Base-by-base conservation (phyloP, 2,888 invertebrate species). In the Isoperla grammatica region DNA sequence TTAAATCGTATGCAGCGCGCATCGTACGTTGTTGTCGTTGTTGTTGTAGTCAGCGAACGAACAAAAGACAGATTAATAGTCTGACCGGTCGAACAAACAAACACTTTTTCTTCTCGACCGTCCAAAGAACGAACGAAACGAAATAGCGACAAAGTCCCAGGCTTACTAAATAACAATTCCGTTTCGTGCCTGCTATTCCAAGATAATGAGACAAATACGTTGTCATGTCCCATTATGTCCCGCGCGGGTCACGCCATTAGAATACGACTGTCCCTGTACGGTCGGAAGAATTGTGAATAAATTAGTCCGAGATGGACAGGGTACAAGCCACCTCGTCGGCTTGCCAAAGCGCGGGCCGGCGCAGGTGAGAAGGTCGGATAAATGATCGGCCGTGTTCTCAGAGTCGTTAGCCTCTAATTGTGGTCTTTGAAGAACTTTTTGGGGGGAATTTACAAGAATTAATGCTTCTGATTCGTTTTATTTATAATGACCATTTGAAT, bases 151-250 rank as follows among this genome's bases (percentile, higher is more conserved):
- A 6, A 29, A 29, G 4, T 40, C 42, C 5, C 11, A 15, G 11
- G 42, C n/a, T 40, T 15, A 40, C 42, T 40, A 40, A 40, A 13
- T 29, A 29, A 40, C 15, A 40, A 40, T 40, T 4, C 3, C 42
- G 15, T 40, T 12, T 40, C 42, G 42, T 40, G 15, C 4, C 29
- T 29, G 29, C 29, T 23, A 15, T 53, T 39, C 29, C 6, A 39
- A 53, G 37, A 53, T 53, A 53, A 53, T 53, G 53, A 53, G 53
- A 53, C 53, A 53, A 53, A 53, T 53, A 53, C 53, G 39, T 37
- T 53, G 53, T 53, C 53, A 53, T 53, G 53, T 53, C 53, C 15
- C 35, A 50, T 23, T 50, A 23, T 46, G 46, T 46, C 9, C 12
- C 46, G 17, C 22, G 29, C 29, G 29, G 46, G 22, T 46, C 46